Evolutionary conservation across 1,140 invertebrate species (phyloP), one percentile per base, ranked within the genome.

Genomic region (Calliopsis andreniformis): DNA sequence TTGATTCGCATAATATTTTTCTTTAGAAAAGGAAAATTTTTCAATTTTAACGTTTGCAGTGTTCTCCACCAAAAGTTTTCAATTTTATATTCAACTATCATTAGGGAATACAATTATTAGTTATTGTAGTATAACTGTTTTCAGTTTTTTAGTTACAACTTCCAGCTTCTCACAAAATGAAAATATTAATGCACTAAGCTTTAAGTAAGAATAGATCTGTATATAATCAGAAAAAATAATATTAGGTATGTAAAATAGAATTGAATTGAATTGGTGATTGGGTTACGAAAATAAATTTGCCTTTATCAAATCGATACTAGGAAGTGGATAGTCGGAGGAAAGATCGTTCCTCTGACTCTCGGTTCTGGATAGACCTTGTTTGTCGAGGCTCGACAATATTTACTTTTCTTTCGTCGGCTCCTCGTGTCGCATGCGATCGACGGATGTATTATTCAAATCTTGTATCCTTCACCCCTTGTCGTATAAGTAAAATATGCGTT

Each of bases 391-490:
- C 30, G 51, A 55, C 63, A 20, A 75, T 62, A 53, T 79, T 79
- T 79, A 79, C 71, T n/a, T 79, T 68, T 75, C 77, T 68, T 79
- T 68, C 56, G 71, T 23, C 45, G 39, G 63, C 30, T 76, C 51
- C 43, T 62, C 63, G 42, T 75, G 76, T 75, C 59, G 70, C 70
- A 75, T 59, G 53, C 61, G 32, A 75, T 78, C 42, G 39, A 39
- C 28, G 35, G 55, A 78, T 75, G 53, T 67, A 75, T 73, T 78
- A 78, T 78, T 78, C 76, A 78, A 75, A 75, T 78, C 70, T 35
- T 78, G 45, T 75, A 61, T 42, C 25, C 35, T 35, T 67, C 61
- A 32, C 8, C 43, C 55, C 10, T 28, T 55, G 35, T 16, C 25
- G 39, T 42, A 66, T 66, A 66, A 73, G 42, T 42, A 53, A 64